Percentiles rank a stretch among this genome's conserved stretches.
These are phyloP conservation scores for Synanceia verrucosa DNA, from an alignment of 2,797 vertebrate genomes.

Conservation along the genomic window DNA sequence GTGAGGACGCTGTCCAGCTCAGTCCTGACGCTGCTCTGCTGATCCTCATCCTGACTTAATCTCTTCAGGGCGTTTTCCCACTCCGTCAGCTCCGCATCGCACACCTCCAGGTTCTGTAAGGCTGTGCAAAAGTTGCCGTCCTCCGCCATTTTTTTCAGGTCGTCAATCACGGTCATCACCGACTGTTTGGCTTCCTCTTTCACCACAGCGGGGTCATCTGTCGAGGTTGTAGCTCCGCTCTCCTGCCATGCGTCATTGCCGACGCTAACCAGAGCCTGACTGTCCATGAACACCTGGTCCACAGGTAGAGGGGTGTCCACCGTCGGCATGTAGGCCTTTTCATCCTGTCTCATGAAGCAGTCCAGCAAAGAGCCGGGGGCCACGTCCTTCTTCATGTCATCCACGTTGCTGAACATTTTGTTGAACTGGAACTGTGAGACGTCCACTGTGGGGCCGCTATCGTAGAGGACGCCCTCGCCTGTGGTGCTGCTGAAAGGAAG, in stretches of 20 bases:
- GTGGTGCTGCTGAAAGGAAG: slow-evolving; percentile 81
- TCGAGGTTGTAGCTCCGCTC: fast-evolving
- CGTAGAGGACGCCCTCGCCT: slow-evolving; percentile 83
- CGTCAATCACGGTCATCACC: slow-evolving; percentile 69
- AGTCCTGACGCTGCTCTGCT: slow-evolving; percentile 17
- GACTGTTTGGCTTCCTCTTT: slow-evolving; percentile 71
- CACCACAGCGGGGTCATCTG: slow-evolving; percentile 4
- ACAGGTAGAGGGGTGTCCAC: slow-evolving; percentile 46
- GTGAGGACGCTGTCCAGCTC: slow-evolving; percentile 67
- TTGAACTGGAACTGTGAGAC: slow-evolving; percentile 53
- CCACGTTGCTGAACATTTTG: slow-evolving; percentile 22
- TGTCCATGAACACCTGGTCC: slow-evolving; percentile 78
- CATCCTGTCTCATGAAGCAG: slow-evolving; percentile 78
- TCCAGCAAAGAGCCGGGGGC: slow-evolving; percentile 74
- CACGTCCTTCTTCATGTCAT: slow-evolving; percentile 5
- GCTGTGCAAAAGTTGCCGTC: slow-evolving; percentile 49
- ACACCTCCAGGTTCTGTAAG: slow-evolving; percentile 63
- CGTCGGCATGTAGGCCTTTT: slow-evolving; percentile 52
- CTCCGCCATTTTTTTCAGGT: slow-evolving; percentile 70
- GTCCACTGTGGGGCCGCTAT: slow-evolving; percentile 63
- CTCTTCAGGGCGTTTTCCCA: slow-evolving; percentile 80
- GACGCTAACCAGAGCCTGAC: slow-evolving; percentile 72
- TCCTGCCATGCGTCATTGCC: slow-evolving; percentile 65
- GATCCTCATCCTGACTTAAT: slow-evolving; percentile 51
- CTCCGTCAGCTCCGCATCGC: slow-evolving; percentile 57